These are phyloP conservation scores for Sinosuthora webbiana DNA, from an alignment of 2,113 vertebrate genomes.

Conservation along the genomic window DNA sequence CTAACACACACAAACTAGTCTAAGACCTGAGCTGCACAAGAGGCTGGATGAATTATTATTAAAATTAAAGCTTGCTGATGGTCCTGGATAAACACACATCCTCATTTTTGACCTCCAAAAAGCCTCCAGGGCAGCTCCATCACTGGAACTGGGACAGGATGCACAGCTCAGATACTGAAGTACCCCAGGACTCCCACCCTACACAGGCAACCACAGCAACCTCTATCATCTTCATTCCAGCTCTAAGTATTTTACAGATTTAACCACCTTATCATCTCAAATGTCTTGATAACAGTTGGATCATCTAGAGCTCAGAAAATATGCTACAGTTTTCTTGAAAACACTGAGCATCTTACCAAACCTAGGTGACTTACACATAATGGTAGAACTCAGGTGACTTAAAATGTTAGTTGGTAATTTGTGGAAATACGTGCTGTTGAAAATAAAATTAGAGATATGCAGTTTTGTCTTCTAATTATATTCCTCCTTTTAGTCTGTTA, in stretches of 20 bases:
- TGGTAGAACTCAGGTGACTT: background rate
- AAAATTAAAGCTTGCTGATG: background rate
- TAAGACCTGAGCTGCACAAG: background rate
- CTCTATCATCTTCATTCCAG: background rate
- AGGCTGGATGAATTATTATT: background rate
- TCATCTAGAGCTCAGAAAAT: background rate
- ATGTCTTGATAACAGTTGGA: background rate
- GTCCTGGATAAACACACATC: background rate
- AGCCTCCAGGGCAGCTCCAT: background rate
- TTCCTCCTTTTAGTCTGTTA: background rate
- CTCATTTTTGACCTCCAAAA: background rate
- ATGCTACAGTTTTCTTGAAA: background rate
- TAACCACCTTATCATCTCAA: background rate
- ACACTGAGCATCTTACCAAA: background rate
- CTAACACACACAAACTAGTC: background rate
- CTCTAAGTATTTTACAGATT: background rate
- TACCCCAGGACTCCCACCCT: background rate
- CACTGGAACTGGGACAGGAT: background rate
- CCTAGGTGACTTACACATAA: background rate
- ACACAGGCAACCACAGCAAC: background rate
- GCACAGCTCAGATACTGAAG: rapidly evolving
- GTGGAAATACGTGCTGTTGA: background rate
- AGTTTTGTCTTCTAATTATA: background rate
- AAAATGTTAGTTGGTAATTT: background rate
- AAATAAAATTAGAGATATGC: background rate